Base-by-base conservation (phyloP, 2,113 vertebrate genomes). In the Myrmecophaga tridactyla region DNA sequence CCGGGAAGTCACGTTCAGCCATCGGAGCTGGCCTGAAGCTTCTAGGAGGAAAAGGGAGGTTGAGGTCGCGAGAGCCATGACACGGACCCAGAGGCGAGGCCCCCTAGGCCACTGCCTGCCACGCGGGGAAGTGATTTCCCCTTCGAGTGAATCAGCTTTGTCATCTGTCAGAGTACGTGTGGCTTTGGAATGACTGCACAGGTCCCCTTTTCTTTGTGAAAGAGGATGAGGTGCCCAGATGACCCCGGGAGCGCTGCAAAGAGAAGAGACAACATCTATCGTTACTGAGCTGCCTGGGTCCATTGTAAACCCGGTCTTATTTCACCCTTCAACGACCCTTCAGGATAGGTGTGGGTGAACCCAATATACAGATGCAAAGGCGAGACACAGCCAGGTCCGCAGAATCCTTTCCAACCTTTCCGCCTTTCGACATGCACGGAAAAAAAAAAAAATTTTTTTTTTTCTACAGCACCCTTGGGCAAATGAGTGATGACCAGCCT, bases 1-100 rank as follows among this genome's bases (percentile, higher is more conserved):
- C 0, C 39, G 92, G 89, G 77, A 86, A 93, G 94, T 96, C 96
- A 60, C 69, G 23, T 80, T 95, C 48, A 10, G 63, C 67, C 17
- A 17, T 92, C 72, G 17, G 46, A 58, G 72, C 46, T 29, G 76
- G 56, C 95, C 81, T 69, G 41, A 92, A 76, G 65, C 27, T 65
- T 86, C 77, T 5, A 46, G 62, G 18, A 95, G 46, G 46, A 53
- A 83, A 75, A 69, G 6, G 25, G n/a, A 39, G 3, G 51, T 46
- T 76, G 73, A 63, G 36, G 5, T 60, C 53, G 10, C 51, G 20
- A 87, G 51, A 84, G 13, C 31, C 25, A 14, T 46, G 12, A 36
- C 53, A 18, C 12, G 36, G 20, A 43, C 60, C 67, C 34, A 18
- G 48, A 73, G 31, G 51, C 21, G 72, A 46, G 25, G 34, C 29